A percentile compares a stretch with the other conserved stretches of the same genome.
Conservation (phyloP, 2,888 invertebrate species). For the Oxycera nigricornis region DNA sequence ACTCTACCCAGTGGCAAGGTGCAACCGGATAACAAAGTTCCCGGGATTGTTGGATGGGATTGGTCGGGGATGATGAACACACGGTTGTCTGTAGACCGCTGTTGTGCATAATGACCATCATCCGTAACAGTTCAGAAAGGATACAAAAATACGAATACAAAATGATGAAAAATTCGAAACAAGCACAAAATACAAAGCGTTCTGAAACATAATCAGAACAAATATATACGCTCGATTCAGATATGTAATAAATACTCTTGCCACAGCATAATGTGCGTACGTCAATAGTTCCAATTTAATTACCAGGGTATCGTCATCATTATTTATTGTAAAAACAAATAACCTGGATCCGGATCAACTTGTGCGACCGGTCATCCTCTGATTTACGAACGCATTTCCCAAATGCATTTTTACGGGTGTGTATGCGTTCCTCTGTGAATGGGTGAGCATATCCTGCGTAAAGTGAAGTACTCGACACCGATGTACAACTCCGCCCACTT, state of each 20-base stretch:
- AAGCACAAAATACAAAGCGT: background rate
- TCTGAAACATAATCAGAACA: background rate
- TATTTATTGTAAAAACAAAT: slow-evolving; percentile 11
- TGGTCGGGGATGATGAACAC: background rate
- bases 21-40: background rate
- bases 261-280: background rate
- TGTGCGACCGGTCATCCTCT: background rate
- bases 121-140: slow-evolving; percentile 7
- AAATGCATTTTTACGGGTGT: background rate
- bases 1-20: background rate
- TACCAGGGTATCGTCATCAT: slow-evolving; percentile 26
- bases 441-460: background rate
- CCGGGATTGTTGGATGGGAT: background rate
- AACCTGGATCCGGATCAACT: slow-evolving; percentile 5
- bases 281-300: slow-evolving; percentile 38
- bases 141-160: slow-evolving; percentile 28
- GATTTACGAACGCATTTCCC: background rate
- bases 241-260: no score
- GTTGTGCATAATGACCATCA: slow-evolving; percentile 23
- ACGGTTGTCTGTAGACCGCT: background rate
- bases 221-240: background rate
- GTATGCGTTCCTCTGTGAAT: background rate
- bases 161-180: slow-evolving; percentile 18
- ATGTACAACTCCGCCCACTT: background rate
- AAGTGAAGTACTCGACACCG: background rate